Conservation (phyloP, 2,797 vertebrate genomes). For the Molossus alvarezi region DNA sequence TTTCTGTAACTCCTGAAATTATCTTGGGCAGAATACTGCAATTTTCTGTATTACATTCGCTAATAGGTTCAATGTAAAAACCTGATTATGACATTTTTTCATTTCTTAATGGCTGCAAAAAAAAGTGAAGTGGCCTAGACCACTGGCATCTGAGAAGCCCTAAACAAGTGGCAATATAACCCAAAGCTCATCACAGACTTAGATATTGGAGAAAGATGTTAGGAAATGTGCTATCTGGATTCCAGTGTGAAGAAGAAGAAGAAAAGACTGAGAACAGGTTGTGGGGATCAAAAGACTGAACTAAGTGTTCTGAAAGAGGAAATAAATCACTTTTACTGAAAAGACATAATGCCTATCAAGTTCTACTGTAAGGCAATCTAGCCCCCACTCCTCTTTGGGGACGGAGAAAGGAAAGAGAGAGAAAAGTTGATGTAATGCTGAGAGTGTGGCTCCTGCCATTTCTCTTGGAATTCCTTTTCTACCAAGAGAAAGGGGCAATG, state of each 20-base stretch:
- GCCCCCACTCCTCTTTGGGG: background rate
- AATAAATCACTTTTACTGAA: constrained; percentile 43
- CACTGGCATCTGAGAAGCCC: background rate
- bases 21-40: background rate
- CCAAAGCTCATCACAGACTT: background rate
- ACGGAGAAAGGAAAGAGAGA: constrained; percentile 1
- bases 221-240: background rate
- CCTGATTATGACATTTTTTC: background rate
- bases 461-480: constrained; percentile 71
- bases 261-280: background rate
- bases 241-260: background rate
- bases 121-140: background rate
- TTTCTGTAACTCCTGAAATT: constrained; percentile 28
- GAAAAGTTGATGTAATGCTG: constrained; percentile 61
- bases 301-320: constrained; percentile 2
- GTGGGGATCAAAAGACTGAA: background rate
- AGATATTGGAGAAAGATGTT: background rate
- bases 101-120: background rate
- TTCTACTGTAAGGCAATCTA: constrained; percentile 26
- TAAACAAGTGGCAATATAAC: background rate
- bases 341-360: constrained; percentile 1
- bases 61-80: background rate
- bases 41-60: background rate
- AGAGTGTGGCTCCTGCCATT: constrained; percentile 67
- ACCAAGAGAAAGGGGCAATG: constrained; percentile 65